These are phyloP conservation scores for Chloroclystis v-ata DNA, from an alignment of 2,888 invertebrate genomes.

Conservation along the genomic window DNA sequence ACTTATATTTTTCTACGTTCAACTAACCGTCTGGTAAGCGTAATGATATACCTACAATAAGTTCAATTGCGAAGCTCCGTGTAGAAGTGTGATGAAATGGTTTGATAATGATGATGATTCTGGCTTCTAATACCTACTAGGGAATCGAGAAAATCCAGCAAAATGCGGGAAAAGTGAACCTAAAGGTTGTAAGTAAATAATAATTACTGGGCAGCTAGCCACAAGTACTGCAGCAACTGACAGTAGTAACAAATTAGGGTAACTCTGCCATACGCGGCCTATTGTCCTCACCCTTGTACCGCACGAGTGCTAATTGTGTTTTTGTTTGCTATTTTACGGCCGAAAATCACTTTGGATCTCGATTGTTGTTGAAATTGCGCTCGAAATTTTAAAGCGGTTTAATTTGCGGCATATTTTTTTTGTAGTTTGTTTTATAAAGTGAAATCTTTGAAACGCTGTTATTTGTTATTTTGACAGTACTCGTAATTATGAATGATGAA, in stretches of 20 bases:
- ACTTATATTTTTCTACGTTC: too few relatives aligned
- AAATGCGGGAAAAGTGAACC: too few relatives aligned
- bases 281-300: conserved; percentile 52
- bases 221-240: conserved; percentile 51
- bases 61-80: too few relatives aligned
- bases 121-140: too few relatives aligned
- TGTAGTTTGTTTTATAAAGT: too few relatives aligned
- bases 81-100: too few relatives aligned
- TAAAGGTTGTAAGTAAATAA: conserved; percentile 8
- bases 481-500: too few relatives aligned
- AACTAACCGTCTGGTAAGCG: too few relatives aligned
- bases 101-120: too few relatives aligned
- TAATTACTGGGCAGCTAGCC: conserved; percentile 37
- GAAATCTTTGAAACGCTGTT: not conserved
- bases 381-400: not conserved
- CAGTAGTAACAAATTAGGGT: conserved; percentile 72
- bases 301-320: conserved; percentile 60
- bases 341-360: conserved; percentile 45
- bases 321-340: conserved; percentile 67
- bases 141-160: too few relatives aligned
- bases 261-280: conserved; percentile 48
- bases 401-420: not conserved
- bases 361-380: conserved; percentile 20
- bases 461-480: too few relatives aligned
- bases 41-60: too few relatives aligned